Evolutionary conservation across 2,113 vertebrate species (phyloP).

Genomic region (Lanius collurio): DNA sequence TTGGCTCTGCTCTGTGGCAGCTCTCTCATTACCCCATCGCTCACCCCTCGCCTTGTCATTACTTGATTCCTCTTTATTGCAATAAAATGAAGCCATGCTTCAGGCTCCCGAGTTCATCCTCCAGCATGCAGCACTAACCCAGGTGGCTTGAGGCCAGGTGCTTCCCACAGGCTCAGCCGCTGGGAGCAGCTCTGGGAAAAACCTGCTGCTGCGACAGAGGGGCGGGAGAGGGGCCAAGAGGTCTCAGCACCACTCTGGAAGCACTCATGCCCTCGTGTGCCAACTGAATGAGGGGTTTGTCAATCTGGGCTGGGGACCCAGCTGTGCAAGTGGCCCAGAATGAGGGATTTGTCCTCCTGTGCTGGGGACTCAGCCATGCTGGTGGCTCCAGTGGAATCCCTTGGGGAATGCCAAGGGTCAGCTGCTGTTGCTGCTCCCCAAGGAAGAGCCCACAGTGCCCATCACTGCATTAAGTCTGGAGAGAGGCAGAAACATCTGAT

Average conservation of each 20-base stretch:
- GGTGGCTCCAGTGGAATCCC: neutral
- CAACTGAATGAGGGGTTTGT: neutral
- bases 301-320: neutral
- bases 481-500: neutral
- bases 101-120: neutral
- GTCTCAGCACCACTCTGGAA: neutral
- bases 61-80: slow-evolving; percentile 15
- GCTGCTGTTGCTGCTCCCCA: neutral
- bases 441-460: rapidly evolving
- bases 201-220: neutral
- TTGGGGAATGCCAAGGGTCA: neutral
- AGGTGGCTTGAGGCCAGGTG: neutral
- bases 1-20: neutral
- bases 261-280: neutral
- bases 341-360: too few species aligned
- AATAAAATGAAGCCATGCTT: neutral
- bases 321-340: too few species aligned
- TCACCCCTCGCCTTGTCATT: neutral
- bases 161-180: rapidly evolving
- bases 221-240: neutral
- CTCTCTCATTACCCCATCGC: neutral
- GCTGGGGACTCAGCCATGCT: too few species aligned
- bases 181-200: neutral
- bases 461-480: rapidly evolving
- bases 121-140: rapidly evolving